These are phyloP conservation scores for Adelognathus sp. DNA, from an alignment of 2,888 invertebrate species.

Conservation along the genomic window DNA sequence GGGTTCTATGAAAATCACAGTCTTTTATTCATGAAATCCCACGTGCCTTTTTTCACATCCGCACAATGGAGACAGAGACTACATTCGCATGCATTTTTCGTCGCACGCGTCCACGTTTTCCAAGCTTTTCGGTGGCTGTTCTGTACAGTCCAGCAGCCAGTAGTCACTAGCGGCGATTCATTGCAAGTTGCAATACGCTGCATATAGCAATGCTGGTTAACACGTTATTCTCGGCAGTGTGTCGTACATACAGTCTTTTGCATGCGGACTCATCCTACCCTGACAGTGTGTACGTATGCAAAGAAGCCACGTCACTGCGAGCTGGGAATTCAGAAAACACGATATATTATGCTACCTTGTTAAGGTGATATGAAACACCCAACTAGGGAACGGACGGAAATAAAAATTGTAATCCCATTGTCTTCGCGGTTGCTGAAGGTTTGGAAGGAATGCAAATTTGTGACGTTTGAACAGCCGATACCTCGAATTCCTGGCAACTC, in stretches of 20 bases:
- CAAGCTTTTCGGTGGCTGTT: constrained; percentile 37
- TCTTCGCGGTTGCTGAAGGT: background rate
- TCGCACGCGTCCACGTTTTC: constrained; percentile 20
- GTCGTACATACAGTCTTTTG: background rate
- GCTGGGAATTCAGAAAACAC: constrained; percentile 37
- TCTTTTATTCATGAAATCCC: constrained; percentile 58
- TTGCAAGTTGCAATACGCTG: constrained; percentile 37
- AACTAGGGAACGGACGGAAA: background rate
- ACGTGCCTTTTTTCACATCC: constrained; percentile 31
- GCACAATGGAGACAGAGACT: constrained; percentile 52
- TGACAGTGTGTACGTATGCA: constrained; percentile 44
- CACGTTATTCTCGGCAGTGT: constrained; percentile 15
- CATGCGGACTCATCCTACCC: background rate
- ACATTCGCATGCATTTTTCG: constrained; percentile 55
- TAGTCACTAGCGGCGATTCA: constrained; percentile 48
- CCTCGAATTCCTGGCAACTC: too few relatives aligned
- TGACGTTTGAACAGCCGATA: too few relatives aligned
- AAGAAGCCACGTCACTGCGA: constrained; percentile 20
- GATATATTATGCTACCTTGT: constrained; percentile 17
- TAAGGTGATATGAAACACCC: background rate
- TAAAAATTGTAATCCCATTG: background rate
- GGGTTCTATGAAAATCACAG: constrained; percentile 54
- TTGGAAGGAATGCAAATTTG: too few relatives aligned
- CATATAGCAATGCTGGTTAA: constrained; percentile 20
- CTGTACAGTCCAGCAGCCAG: constrained; percentile 40